These are phyloP conservation scores for Pristionchus mayeri DNA, from an alignment of 2,888 invertebrate genomes.

Conservation along the genomic window DNA sequence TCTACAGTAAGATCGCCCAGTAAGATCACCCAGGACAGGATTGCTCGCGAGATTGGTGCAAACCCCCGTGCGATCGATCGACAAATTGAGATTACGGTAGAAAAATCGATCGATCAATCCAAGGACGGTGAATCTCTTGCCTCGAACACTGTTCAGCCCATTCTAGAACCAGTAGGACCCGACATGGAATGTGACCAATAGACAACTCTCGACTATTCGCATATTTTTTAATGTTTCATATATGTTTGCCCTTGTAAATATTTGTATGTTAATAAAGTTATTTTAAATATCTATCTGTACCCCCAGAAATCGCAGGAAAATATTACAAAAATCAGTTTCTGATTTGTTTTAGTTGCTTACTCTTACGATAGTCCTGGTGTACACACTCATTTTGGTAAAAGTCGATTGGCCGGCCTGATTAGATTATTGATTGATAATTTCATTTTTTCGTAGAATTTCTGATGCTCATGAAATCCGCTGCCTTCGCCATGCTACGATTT, in stretches of 20 bases:
- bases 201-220: neutral
- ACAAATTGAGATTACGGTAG: slow-evolving; percentile 46
- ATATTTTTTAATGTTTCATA: neutral
- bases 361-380: no score
- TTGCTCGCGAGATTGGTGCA: slow-evolving; percentile 42
- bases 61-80: slow-evolving; percentile 23
- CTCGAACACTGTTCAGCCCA: neutral
- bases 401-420: no score
- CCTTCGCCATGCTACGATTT: no score
- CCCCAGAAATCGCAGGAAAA: no score
- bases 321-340: neutral
- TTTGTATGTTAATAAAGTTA: neutral
- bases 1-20: slow-evolving; percentile 44
- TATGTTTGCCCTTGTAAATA: neutral
- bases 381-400: no score
- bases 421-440: neutral
- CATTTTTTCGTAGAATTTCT: neutral
- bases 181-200: slow-evolving; percentile 15
- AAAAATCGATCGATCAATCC: neutral
- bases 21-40: slow-evolving; percentile 24
- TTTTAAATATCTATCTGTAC: no score
- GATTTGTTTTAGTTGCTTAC: neutral
- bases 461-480: neutral
- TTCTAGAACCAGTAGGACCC: slow-evolving; percentile 11
- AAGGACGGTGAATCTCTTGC: neutral